A percentile compares a stretch with the other conserved stretches of the same genome.
These are phyloP conservation scores for Dusona sp. DNA, from an alignment of 2,888 invertebrate species.

Conservation along the genomic window DNA sequence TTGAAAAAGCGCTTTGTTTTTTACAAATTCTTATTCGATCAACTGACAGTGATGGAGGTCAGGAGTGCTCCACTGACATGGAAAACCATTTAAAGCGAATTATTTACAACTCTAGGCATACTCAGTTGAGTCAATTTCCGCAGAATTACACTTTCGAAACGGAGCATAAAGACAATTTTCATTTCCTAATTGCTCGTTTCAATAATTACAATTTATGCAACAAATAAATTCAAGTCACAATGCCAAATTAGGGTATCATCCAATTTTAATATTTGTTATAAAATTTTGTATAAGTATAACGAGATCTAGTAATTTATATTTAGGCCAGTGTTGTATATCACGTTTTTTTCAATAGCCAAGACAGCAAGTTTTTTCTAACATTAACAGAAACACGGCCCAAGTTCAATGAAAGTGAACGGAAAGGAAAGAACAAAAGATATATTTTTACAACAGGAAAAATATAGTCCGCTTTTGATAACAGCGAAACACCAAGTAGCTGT, in stretches of 20 bases:
- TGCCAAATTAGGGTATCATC: too few species aligned
- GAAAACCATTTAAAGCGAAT: conserved; percentile 8
- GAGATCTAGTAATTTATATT: background rate
- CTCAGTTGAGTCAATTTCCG: conserved; percentile 8
- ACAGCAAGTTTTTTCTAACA: background rate
- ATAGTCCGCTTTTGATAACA: background rate
- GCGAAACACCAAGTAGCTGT: background rate
- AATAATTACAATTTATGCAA: too few species aligned
- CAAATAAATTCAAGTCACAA: too few species aligned
- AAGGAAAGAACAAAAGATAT: background rate
- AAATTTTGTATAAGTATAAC: background rate
- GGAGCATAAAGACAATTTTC: background rate
- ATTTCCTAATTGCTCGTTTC: background rate
- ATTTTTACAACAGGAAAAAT: background rate
- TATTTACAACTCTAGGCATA: conserved; percentile 9
- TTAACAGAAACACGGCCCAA: background rate
- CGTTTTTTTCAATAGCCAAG: background rate
- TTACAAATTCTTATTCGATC: conserved; percentile 1
- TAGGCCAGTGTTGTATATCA: background rate
- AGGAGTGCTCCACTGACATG: conserved; percentile 11
- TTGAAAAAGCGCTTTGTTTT: background rate
- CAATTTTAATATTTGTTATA: background rate
- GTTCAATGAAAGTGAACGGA: background rate
- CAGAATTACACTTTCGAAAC: background rate
- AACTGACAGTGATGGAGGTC: conserved; percentile 13